Evolutionary conservation across 2,113 vertebrate species (phyloP).

Genomic region (Cebidichthys violaceus): DNA sequence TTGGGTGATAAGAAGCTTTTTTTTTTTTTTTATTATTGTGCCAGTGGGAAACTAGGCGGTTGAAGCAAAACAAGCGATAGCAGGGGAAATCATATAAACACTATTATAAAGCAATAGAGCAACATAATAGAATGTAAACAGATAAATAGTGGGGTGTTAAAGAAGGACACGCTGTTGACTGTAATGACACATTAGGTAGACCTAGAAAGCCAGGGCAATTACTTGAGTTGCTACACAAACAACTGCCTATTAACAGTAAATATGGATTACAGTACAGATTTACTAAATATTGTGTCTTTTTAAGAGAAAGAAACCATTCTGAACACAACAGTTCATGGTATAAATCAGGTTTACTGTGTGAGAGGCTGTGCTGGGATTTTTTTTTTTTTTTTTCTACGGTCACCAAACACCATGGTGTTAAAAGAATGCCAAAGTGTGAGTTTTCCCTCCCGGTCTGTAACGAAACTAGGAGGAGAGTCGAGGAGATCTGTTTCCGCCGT

Average conservation of each 20-base stretch:
- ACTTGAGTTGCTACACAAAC: background rate
- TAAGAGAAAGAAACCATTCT: background rate
- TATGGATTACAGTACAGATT: background rate
- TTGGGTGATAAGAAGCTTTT: background rate
- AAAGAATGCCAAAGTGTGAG: background rate
- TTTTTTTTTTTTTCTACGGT: background rate
- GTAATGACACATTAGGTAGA: background rate
- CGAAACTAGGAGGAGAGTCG: background rate
- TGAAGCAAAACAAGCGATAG: background rate
- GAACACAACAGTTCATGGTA: background rate
- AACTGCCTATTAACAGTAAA: conserved; percentile 1
- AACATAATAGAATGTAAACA: background rate
- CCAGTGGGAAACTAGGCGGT: background rate
- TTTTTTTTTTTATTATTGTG: too few relatives aligned
- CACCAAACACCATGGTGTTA: background rate
- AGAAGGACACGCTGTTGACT: background rate
- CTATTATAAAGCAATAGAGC: background rate
- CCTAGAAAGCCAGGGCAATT: background rate
- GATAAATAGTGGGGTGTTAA: background rate
- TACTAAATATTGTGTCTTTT: background rate
- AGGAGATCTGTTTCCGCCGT: background rate
- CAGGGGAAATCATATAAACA: background rate
- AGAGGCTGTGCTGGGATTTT: background rate
- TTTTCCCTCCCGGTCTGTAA: background rate
- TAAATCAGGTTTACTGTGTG: background rate